Conservation (phyloP, 2,888 invertebrate species). For the Notodonta ziczac region DNA sequence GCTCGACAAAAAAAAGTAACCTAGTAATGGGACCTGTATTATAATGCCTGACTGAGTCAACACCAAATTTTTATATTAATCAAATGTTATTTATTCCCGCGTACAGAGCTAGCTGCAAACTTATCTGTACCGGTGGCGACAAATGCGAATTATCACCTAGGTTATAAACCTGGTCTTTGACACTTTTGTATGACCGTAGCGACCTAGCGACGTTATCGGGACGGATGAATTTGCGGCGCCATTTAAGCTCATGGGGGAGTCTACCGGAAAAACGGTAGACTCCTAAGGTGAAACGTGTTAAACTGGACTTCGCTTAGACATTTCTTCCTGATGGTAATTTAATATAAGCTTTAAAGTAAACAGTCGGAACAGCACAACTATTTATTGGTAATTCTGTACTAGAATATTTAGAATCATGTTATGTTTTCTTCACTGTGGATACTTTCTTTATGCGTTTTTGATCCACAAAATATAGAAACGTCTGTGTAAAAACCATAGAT, state of each 20-base stretch:
- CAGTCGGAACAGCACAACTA: conserved; percentile 28
- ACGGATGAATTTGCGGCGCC: not conserved
- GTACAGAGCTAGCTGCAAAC: conserved; percentile 10
- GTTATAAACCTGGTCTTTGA: no score
- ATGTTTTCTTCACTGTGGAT: conserved; percentile 12
- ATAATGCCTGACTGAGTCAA: conserved; percentile 71
- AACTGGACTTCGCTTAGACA: conserved; percentile 8
- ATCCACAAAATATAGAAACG: not conserved
- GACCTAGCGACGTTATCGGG: not conserved
- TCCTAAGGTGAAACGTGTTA: conserved; percentile 13
- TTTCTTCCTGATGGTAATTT: conserved; percentile 30
- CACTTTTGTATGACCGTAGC: not conserved
- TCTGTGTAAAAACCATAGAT: no score
- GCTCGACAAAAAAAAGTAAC: conserved; percentile 41
- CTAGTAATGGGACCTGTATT: conserved; percentile 69
- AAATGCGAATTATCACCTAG: no score
- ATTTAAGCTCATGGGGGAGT: not conserved
- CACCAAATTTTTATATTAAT: conserved; percentile 71
- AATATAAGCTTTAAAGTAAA: conserved; percentile 15
- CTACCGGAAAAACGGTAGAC: no score
- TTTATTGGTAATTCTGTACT: conserved; percentile 19
- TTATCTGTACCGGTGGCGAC: not conserved
- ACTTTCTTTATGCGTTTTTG: conserved; percentile 12
- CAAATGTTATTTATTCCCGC: conserved; percentile 34
- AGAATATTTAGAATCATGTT: not conserved